These are phyloP conservation scores for Pseudococcus longispinus DNA, from an alignment of 2,888 invertebrate species.

Conservation along the genomic window DNA sequence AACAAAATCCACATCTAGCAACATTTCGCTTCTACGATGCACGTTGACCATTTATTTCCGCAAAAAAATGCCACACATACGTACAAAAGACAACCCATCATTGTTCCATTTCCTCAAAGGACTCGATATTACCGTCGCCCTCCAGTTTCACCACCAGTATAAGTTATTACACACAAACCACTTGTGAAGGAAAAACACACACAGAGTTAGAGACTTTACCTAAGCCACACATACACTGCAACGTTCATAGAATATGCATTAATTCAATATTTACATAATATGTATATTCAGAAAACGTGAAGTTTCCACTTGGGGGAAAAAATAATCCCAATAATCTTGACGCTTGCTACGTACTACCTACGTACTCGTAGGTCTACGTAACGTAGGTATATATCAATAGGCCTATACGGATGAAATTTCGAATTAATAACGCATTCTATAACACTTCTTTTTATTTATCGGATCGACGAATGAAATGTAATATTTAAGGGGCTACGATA, in stretches of 20 bases:
- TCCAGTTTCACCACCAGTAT: not conserved
- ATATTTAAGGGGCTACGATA: conserved; percentile 23
- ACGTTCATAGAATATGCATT: not conserved
- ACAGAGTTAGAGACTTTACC: not conserved
- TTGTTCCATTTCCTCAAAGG: too few relatives aligned
- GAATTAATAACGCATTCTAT: conserved; percentile 9
- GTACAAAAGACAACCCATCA: too few relatives aligned
- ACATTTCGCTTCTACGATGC: too few relatives aligned
- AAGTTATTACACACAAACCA: not conserved
- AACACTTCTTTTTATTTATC: not conserved
- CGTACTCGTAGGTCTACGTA: too few relatives aligned
- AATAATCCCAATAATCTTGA: conserved; percentile 4
- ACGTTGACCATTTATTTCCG: too few relatives aligned
- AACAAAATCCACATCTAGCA: too few relatives aligned
- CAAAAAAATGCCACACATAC: too few relatives aligned
- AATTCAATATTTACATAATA: conserved; percentile 1
- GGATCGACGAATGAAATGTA: not conserved
- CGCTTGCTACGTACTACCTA: not conserved
- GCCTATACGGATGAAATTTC: not conserved
- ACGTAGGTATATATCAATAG: not conserved
- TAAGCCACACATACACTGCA: not conserved
- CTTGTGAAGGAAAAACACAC: not conserved
- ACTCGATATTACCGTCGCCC: too few relatives aligned
- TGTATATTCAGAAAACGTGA: not conserved
- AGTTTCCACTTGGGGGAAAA: not conserved